Percentiles rank a stretch among this genome's conserved stretches.
phyloP scores from a whole-genome alignment of 2,113 vertebrate genomes.

The Panthera uncia region DNA sequence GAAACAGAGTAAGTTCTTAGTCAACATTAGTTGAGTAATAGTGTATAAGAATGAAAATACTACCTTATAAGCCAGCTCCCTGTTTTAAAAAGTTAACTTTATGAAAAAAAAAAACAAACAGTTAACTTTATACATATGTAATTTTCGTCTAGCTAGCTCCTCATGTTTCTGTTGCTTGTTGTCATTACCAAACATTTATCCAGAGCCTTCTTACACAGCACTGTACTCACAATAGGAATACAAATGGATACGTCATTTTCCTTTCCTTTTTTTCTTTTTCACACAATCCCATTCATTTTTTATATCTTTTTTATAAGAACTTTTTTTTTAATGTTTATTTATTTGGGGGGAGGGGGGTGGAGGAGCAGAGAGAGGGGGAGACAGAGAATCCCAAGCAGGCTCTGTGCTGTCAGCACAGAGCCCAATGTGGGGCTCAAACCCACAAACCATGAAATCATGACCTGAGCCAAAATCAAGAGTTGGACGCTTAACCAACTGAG shows the following conservation, averaged over 20 bases:
- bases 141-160: not conserved
- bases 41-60: not conserved
- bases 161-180: not conserved
- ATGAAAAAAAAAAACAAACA: not conserved
- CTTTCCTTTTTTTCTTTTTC: not conserved
- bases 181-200: not conserved
- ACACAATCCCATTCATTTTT: not conserved
- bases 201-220: not conserved
- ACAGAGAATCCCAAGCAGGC: no score
- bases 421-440: no score
- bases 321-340: no score
- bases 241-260: not conserved
- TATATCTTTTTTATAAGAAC: no score
- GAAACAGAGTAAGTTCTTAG: not conserved
- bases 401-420: no score
- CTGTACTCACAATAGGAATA: not conserved
- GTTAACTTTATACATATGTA: not conserved
- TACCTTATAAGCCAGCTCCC: not conserved
- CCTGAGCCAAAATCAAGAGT: no score
- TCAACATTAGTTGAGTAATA: not conserved
- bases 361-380: no score
- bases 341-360: no score
- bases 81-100: not conserved
- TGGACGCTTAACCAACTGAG: no score
- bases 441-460: no score